These are phyloP conservation scores for Blomia tropicalis DNA, from an alignment of 2,888 invertebrate genomes.

Conservation along the genomic window DNA sequence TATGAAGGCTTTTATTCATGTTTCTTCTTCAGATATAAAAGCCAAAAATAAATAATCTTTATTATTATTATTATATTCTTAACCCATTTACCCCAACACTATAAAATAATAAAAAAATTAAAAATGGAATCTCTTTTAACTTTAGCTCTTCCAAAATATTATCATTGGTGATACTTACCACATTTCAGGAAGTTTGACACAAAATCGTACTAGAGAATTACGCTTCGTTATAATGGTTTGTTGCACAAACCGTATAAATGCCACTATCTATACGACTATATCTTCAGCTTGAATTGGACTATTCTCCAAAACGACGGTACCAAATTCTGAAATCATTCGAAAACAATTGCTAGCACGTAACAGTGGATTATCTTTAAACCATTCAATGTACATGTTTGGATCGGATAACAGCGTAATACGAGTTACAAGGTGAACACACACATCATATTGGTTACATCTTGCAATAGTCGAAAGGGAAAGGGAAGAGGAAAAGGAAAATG, in stretches of 20 bases:
- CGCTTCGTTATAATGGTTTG: slow-evolving; percentile 79
- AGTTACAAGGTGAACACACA: slow-evolving; percentile 75
- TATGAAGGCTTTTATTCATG: no score
- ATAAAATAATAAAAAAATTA: no score
- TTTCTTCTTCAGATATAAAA: no score
- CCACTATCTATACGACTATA: no score
- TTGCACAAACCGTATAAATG: slow-evolving; percentile 82
- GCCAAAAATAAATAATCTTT: no score
- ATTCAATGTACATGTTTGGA: slow-evolving; percentile 74
- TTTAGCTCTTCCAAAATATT: no score
- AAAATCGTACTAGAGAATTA: slow-evolving; percentile 41
- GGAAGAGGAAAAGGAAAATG: no score
- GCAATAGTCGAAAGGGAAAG: slow-evolving; percentile 63
- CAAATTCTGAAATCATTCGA: slow-evolving; percentile 50
- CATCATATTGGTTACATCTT: slow-evolving; percentile 60
- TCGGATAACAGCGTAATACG: slow-evolving; percentile 61
- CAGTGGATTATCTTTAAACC: slow-evolving; percentile 68
- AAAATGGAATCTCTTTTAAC: no score
- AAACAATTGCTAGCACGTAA: slow-evolving; percentile 32
- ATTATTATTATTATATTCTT: no score
- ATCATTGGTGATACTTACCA: no score
- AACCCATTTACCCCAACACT: no score
- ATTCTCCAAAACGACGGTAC: slow-evolving; percentile 88
- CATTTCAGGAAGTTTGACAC: slow-evolving; percentile 52
- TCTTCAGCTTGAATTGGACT: slow-evolving; percentile 90